Conservation (phyloP, 2,888 invertebrate species). For the Agrochola circellaris region DNA sequence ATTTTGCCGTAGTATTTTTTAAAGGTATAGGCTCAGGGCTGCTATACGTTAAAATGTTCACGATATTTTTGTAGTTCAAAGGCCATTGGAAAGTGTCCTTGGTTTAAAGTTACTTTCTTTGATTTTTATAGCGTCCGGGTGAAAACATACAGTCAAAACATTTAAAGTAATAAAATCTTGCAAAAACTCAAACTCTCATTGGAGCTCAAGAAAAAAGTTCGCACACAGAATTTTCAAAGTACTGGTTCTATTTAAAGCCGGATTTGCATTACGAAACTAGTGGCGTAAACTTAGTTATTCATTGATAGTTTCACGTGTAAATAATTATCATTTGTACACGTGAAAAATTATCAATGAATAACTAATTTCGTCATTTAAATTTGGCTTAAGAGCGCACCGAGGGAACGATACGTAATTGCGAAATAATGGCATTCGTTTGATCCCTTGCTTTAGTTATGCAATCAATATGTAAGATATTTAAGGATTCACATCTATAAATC, state of each 20-base stretch:
- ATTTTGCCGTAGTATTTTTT: not conserved
- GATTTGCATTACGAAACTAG: no score
- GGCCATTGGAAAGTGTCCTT: slow-evolving; percentile 27
- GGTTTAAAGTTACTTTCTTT: not conserved
- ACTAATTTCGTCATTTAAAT: no score
- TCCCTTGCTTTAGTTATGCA: no score
- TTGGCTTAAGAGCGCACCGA: no score
- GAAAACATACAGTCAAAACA: not conserved
- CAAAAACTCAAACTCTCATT: not conserved
- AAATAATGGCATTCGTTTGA: no score
- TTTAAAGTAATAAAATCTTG: not conserved
- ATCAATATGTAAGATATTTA: no score
- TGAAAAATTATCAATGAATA: no score
- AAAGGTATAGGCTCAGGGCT: not conserved
- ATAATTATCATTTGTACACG: no score
- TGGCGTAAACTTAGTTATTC: no score
- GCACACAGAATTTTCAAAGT: not conserved
- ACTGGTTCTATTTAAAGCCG: not conserved
- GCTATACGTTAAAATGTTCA: not conserved
- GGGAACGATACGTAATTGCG: no score
- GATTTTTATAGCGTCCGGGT: not conserved
- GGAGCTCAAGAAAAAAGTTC: not conserved
- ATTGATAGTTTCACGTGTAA: no score
- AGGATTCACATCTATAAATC: no score
- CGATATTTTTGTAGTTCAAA: slow-evolving; percentile 2